These are phyloP conservation scores for Gonocerus acuteangulatus DNA, from an alignment of 2,888 invertebrate genomes.

Conservation along the genomic window DNA sequence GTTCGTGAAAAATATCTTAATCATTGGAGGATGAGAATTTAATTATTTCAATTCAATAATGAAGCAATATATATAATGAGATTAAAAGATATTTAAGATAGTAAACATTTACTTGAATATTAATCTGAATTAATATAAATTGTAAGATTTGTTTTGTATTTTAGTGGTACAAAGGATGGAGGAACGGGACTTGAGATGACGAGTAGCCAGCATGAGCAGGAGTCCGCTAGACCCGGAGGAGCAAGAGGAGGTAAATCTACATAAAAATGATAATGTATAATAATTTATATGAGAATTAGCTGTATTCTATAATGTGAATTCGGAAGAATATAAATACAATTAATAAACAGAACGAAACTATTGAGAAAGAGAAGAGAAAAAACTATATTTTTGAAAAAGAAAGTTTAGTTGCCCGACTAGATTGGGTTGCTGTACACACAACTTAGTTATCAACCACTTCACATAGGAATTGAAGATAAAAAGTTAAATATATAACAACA, in stretches of 20 bases:
- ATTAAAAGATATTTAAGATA: neutral
- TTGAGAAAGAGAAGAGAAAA: too few relatives aligned
- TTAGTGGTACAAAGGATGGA: slow-evolving; percentile 5
- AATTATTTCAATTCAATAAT: too few relatives aligned
- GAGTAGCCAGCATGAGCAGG: slow-evolving; percentile 5
- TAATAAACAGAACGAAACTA: neutral
- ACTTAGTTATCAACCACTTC: too few relatives aligned
- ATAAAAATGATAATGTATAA: too few relatives aligned
- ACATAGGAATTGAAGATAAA: too few relatives aligned
- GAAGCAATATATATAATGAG: neutral
- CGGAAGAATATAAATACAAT: neutral
- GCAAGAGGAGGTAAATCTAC: slow-evolving; percentile 18
- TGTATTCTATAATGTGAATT: neutral
- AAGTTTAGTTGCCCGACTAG: too few relatives aligned
- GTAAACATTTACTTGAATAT: neutral
- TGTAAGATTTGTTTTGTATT: neutral
- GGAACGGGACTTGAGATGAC: slow-evolving; percentile 9
- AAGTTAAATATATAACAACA: too few relatives aligned
- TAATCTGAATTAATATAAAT: neutral
- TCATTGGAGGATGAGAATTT: too few relatives aligned
- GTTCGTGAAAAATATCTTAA: too few relatives aligned
- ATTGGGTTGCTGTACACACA: too few relatives aligned
- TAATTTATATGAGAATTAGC: neutral
- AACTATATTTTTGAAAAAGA: too few relatives aligned
- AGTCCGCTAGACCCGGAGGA: slow-evolving; percentile 18